A percentile compares a stretch with the other conserved stretches of the same genome.
phyloP scores from a whole-genome alignment of 2,888 invertebrate genomes.

The Tetragonisca angustula region DNA sequence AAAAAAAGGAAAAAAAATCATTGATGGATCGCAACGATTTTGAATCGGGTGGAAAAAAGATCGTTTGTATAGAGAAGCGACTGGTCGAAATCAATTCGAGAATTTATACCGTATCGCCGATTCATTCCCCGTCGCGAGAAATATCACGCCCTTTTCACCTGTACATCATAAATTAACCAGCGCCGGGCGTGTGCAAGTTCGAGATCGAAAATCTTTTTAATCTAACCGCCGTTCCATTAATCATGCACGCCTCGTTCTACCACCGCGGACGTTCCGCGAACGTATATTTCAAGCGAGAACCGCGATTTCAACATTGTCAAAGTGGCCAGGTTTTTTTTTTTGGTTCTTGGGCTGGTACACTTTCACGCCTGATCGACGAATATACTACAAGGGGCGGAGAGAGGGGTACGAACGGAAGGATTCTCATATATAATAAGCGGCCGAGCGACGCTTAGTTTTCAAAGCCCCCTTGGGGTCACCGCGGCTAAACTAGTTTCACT shows the following conservation, averaged over 20 bases:
- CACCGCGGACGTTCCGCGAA: neutral
- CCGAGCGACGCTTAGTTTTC: slow-evolving; percentile 57
- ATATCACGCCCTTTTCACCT: neutral
- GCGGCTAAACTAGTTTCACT: slow-evolving; percentile 66
- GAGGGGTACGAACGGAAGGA: slow-evolving; percentile 54
- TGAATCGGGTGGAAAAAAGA: neutral
- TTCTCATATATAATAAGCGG: slow-evolving; percentile 59
- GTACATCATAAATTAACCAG: neutral
- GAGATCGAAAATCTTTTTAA: slow-evolving; percentile 30
- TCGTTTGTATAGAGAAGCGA: neutral
- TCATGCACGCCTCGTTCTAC: slow-evolving; percentile 20
- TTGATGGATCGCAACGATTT: neutral
- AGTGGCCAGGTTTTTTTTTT: neutral
- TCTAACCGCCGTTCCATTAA: slow-evolving; percentile 21
- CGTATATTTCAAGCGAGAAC: slow-evolving; percentile 3
- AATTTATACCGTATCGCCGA: neutral
- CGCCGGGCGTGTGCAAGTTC: neutral
- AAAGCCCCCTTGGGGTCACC: slow-evolving; percentile 63
- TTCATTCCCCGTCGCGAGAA: neutral
- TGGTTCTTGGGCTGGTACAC: neutral
- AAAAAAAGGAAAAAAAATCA: no score
- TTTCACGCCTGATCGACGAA: neutral
- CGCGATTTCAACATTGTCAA: neutral
- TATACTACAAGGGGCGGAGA: no score
- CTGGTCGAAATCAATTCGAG: neutral